A percentile compares a stretch with the other conserved stretches of the same genome.
These are phyloP conservation scores for Oceanodroma tethys DNA, from an alignment of 2,113 vertebrate genomes.

Conservation along the genomic window DNA sequence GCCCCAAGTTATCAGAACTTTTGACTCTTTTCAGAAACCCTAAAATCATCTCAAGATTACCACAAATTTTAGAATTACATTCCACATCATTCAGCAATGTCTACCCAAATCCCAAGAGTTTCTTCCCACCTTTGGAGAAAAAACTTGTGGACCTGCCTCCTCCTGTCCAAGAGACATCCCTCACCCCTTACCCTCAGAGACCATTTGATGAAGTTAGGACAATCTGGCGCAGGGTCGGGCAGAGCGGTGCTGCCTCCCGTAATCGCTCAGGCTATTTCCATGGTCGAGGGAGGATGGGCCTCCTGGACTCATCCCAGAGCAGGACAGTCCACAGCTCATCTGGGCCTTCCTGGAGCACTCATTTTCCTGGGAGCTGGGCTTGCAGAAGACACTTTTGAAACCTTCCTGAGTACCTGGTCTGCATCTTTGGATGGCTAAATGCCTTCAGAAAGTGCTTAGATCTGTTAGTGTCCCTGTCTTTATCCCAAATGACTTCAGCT, in stretches of 20 bases:
- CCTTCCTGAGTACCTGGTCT: background rate
- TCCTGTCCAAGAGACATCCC: background rate
- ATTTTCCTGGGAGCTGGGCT: background rate
- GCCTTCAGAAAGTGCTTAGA: background rate
- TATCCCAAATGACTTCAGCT: background rate
- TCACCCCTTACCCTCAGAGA: background rate
- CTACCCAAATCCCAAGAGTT: background rate
- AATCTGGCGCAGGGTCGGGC: background rate
- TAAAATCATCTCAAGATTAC: background rate
- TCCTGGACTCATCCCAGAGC: background rate
- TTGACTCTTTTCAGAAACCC: background rate
- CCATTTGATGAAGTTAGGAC: background rate
- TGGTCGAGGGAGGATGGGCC: background rate
- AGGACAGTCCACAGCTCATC: background rate
- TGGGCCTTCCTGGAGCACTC: background rate
- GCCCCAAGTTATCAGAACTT: background rate
- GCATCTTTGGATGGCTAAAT: background rate
- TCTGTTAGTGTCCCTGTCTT: background rate
- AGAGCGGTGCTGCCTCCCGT: background rate
- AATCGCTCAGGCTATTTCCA: background rate
- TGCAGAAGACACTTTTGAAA: background rate
- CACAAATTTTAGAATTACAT: background rate
- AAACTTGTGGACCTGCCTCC: background rate
- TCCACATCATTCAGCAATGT: background rate
- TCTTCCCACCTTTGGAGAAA: background rate